Evolutionary conservation across 2,113 vertebrate genomes (phyloP).

Genomic region (Rhabdomys dilectus): DNA sequence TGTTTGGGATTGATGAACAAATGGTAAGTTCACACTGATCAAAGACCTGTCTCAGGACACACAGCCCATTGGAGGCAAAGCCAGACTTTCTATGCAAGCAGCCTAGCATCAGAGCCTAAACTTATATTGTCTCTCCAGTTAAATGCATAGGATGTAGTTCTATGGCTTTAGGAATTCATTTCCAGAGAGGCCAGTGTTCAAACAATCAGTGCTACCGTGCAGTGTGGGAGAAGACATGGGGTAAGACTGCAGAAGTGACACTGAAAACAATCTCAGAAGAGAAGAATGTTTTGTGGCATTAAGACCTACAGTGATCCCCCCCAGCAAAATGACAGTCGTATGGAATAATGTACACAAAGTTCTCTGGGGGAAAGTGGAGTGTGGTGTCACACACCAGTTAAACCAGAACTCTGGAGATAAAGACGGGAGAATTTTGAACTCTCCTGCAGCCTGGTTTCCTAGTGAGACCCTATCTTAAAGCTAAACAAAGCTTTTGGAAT

Average conservation of each 20-base stretch:
- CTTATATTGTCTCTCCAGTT: background rate
- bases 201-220: background rate
- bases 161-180: conserved; percentile 18
- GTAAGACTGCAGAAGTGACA: background rate
- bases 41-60: background rate
- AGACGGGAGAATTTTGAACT: background rate
- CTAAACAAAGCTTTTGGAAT: no score
- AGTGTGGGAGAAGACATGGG: background rate
- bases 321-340: background rate
- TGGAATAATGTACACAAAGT: background rate
- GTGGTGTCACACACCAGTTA: background rate
- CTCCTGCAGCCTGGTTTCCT: background rate
- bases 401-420: background rate
- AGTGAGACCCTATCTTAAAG: no score
- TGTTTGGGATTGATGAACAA: background rate
- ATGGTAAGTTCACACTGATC: background rate
- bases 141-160: background rate
- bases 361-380: background rate
- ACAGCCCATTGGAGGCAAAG: background rate
- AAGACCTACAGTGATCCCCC: background rate
- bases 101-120: background rate
- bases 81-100: background rate
- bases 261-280: background rate
- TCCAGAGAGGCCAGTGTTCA: background rate
- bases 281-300: background rate